Conservation (phyloP, 1,140 invertebrate species). For the Macrotrachela quadricornifera region DNA sequence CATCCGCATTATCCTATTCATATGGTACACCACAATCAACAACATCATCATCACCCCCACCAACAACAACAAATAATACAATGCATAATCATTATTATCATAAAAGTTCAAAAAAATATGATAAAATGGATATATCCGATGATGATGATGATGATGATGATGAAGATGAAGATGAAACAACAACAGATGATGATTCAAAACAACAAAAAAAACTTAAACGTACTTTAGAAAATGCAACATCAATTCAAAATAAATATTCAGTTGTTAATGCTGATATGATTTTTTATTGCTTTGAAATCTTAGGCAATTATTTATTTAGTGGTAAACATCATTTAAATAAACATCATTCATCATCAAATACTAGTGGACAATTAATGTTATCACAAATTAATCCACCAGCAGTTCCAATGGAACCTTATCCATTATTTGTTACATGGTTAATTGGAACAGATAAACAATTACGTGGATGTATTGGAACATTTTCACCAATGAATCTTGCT, state of each 20-base stretch:
- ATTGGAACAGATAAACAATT: constrained; percentile 61
- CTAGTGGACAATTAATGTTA: not conserved
- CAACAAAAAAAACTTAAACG: no score
- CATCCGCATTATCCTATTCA: no score
- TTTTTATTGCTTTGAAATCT: constrained; percentile 8
- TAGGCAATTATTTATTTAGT: constrained; percentile 2
- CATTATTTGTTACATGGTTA: constrained; percentile 95
- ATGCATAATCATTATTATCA: no score
- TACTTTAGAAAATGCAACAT: no score
- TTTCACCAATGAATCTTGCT: constrained; percentile 63
- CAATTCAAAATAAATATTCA: not conserved
- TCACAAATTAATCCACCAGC: not conserved
- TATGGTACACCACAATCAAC: no score
- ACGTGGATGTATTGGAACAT: constrained; percentile 35
- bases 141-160: no score
- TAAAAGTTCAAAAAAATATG: no score
- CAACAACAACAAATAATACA: no score
- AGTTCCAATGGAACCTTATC: constrained; percentile 23
- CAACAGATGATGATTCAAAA: no score
- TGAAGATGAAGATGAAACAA: no score
- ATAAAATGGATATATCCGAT: no score
- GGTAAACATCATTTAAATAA: not conserved
- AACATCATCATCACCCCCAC: no score
- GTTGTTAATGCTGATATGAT: constrained; percentile 7
- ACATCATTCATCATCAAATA: not conserved